Evolutionary conservation across 1,140 invertebrate species (phyloP).

Genomic region (Piezodorus guildinii): DNA sequence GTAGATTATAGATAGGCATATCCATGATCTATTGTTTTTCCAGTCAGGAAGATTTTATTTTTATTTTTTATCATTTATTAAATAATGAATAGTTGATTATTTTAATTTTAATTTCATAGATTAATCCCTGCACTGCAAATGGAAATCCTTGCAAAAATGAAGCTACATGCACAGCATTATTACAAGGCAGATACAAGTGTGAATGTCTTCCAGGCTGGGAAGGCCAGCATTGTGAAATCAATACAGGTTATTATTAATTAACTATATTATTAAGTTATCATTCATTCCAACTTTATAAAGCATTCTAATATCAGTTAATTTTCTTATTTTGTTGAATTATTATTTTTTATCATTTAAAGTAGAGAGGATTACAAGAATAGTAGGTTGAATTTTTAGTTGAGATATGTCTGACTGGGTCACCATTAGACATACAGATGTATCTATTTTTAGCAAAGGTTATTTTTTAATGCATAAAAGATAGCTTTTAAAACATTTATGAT

Average conservation of each 20-base stretch:
- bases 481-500: too few relatives aligned
- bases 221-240: conserved; percentile 85
- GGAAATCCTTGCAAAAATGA: conserved; percentile 84
- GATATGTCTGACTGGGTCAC: too few relatives aligned
- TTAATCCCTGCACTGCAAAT: conserved; percentile 77
- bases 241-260: conserved; percentile 45
- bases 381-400: too few relatives aligned
- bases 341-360: neutral
- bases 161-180: conserved; percentile 73
- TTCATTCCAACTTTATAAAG: neutral
- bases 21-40: too few relatives aligned
- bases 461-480: too few relatives aligned
- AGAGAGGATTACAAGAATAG: too few relatives aligned
- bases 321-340: too few relatives aligned
- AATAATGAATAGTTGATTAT: neutral
- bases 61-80: neutral
- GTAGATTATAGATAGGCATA: too few relatives aligned
- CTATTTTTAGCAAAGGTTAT: too few relatives aligned
- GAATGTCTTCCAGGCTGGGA: conserved; percentile 90
- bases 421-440: too few relatives aligned
- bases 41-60: neutral
- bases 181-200: conserved; percentile 86
- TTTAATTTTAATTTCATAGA: conserved; percentile 39
- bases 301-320: too few relatives aligned
- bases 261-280: neutral